These are phyloP conservation scores for Orchesella flavescens DNA, from an alignment of 2,888 invertebrate species.

Conservation along the genomic window DNA sequence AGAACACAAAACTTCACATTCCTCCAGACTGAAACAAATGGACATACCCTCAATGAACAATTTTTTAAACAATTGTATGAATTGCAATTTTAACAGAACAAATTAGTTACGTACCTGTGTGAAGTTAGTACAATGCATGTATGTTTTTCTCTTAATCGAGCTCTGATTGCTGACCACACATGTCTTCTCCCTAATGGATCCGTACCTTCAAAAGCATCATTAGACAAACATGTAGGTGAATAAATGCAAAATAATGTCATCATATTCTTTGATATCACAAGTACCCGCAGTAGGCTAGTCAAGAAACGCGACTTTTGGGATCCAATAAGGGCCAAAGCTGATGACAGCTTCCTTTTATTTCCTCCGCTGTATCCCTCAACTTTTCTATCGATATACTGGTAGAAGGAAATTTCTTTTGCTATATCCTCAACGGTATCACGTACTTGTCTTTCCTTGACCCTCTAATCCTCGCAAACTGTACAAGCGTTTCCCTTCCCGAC, in stretches of 20 bases:
- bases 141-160: slow-evolving; percentile 81
- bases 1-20: slow-evolving; percentile 88
- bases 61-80: no score
- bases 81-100: no score
- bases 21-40: slow-evolving; percentile 84
- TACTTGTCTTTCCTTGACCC: slow-evolving; percentile 77
- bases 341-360: slow-evolving; percentile 85
- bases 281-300: slow-evolving; percentile 80
- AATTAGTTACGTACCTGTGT: slow-evolving; percentile 80
- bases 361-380: slow-evolving; percentile 80
- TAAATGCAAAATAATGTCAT: no score
- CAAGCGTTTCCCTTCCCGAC: slow-evolving; percentile 82
- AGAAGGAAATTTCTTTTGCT: slow-evolving; percentile 79
- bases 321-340: slow-evolving; percentile 84
- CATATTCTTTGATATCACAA: no score
- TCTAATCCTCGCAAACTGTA: slow-evolving; percentile 81
- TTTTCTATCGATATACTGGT: slow-evolving; percentile 79
- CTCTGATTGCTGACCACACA: slow-evolving; percentile 84
- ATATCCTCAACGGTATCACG: slow-evolving; percentile 75
- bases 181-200: slow-evolving; percentile 87
- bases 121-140: slow-evolving; percentile 87
- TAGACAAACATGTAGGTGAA: no score
- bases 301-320: slow-evolving; percentile 81
- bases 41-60: no score
- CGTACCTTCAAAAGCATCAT: slow-evolving; percentile 82